phyloP scores from a whole-genome alignment of 2,113 vertebrate species.

The Hyperopisus bebe region DNA sequence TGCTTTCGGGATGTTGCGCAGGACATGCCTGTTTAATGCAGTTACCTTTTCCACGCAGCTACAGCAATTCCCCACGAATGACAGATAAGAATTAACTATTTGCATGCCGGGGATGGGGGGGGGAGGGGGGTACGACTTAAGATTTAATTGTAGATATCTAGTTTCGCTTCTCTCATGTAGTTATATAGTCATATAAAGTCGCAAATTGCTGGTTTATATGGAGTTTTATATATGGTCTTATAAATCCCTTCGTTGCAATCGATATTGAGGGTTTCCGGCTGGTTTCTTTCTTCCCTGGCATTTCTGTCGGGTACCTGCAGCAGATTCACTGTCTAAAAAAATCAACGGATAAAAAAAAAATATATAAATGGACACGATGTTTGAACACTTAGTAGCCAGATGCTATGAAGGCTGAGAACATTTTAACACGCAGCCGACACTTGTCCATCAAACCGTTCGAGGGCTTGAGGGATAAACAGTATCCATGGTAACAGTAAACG shows the following conservation, averaged over 20 bases:
- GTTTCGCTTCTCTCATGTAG: neutral
- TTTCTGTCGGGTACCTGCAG: neutral
- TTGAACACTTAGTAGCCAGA: neutral
- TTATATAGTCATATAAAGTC: neutral
- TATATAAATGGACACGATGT: neutral
- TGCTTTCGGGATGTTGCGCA: neutral
- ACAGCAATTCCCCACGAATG: too few relatives aligned
- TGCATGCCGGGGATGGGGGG: too few relatives aligned
- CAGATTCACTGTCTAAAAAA: neutral
- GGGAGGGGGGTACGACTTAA: neutral
- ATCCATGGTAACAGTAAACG: constrained; percentile 13
- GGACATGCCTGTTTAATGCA: neutral
- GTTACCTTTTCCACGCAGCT: neutral
- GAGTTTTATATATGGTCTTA: neutral
- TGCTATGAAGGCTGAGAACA: neutral
- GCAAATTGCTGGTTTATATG: neutral
- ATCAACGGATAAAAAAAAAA: neutral
- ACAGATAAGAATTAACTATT: neutral
- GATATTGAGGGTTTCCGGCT: neutral
- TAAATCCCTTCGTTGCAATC: neutral
- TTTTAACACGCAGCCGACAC: neutral
- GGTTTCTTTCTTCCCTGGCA: neutral
- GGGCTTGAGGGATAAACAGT: neutral
- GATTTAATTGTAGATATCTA: neutral
- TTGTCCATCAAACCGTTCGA: too few relatives aligned